phyloP scores from a whole-genome alignment of 2,888 invertebrate species.

The Heliconius sara region DNA sequence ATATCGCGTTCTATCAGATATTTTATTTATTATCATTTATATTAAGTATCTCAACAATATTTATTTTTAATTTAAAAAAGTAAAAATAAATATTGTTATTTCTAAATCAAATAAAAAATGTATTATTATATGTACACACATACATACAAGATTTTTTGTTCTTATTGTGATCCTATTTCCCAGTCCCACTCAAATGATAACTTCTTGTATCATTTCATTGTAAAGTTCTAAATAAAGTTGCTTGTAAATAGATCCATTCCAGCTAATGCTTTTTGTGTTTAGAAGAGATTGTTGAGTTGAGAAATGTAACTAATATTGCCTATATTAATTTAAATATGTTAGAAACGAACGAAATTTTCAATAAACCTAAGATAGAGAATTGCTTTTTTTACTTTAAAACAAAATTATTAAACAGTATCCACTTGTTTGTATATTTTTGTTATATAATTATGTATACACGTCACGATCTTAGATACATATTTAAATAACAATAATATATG shows the following conservation, averaged over 20 bases:
- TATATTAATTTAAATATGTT: neutral
- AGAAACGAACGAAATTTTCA: slow-evolving; percentile 7
- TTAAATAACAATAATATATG: neutral
- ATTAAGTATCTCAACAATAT: no score
- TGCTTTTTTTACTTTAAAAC: neutral
- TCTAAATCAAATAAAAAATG: no score
- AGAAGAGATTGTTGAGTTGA: neutral
- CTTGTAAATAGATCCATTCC: neutral
- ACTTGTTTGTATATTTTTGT: neutral
- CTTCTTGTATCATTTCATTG: neutral
- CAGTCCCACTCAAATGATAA: neutral
- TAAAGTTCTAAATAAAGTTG: slow-evolving; percentile 1
- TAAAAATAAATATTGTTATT: no score
- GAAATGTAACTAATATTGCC: slow-evolving; percentile 6
- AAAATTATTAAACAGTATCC: neutral
- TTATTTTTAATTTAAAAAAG: no score
- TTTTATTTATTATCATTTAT: no score
- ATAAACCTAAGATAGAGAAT: neutral
- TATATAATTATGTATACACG: neutral
- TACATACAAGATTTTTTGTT: neutral
- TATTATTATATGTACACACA: no score
- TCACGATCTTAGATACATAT: neutral
- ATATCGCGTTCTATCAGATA: no score
- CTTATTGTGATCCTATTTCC: neutral
- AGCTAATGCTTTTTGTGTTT: slow-evolving; percentile 7